phyloP scores from a whole-genome alignment of 2,888 invertebrate species.

The Trissolcus japonicus region DNA sequence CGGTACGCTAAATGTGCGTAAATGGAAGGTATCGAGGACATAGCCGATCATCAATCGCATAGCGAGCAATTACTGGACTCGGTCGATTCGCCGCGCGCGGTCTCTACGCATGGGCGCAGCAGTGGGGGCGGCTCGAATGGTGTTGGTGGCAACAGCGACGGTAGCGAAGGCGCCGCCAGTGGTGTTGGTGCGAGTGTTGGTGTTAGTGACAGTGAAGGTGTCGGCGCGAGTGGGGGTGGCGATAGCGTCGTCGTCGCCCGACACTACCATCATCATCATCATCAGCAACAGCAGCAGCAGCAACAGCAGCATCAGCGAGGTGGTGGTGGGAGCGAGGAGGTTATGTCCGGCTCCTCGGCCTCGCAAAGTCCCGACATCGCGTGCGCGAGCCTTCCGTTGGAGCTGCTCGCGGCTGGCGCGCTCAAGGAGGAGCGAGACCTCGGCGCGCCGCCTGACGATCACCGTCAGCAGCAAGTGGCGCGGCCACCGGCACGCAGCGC shows the following conservation, averaged over 20 bases:
- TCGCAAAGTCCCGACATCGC: slow-evolving; percentile 76
- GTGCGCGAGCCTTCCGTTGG: slow-evolving; percentile 75
- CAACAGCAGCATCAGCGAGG: slow-evolving; percentile 59
- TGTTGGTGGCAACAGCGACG: slow-evolving; percentile 61
- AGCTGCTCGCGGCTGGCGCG: slow-evolving; percentile 75
- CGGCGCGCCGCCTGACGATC: slow-evolving; percentile 68
- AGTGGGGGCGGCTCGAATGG: slow-evolving; percentile 72
- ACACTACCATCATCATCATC: slow-evolving; percentile 68
- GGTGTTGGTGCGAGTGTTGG: slow-evolving; percentile 73
- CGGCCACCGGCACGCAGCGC: slow-evolving; percentile 64
- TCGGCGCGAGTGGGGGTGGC: slow-evolving; percentile 63
- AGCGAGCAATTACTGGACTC: slow-evolving; percentile 76
- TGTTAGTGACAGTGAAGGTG: slow-evolving; percentile 79
- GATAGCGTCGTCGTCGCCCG: slow-evolving; percentile 70
- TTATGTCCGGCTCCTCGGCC: slow-evolving; percentile 75
- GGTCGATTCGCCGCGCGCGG: slow-evolving; percentile 76
- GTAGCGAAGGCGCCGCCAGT: slow-evolving; percentile 66
- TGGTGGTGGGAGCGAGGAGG: slow-evolving; percentile 71
- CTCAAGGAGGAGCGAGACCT: slow-evolving; percentile 76
- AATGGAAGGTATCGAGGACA: slow-evolving; percentile 77
- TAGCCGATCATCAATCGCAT: slow-evolving; percentile 76
- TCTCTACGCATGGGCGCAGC: slow-evolving; percentile 74
- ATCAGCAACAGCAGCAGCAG: slow-evolving; percentile 68
- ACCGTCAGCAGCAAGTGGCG: slow-evolving; percentile 42
- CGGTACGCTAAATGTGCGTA: slow-evolving; percentile 74